Conservation (phyloP, 2,888 invertebrate species). For the Pandemis heparana region DNA sequence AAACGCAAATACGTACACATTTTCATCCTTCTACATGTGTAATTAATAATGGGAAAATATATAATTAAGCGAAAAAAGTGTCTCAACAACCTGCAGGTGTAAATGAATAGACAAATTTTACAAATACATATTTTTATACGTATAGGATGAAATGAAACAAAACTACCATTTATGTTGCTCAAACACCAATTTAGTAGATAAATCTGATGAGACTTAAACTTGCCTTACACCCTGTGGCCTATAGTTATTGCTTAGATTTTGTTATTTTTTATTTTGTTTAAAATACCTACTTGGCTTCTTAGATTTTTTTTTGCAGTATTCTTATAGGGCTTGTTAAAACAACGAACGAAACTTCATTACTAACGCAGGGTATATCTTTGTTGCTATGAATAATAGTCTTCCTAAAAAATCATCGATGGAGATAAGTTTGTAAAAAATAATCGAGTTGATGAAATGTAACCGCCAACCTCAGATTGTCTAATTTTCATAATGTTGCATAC, state of each 20-base stretch:
- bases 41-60: not conserved
- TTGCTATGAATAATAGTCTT: no score
- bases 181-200: slow-evolving; percentile 10
- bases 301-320: not conserved
- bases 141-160: not conserved
- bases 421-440: no score
- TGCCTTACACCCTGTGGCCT: slow-evolving; percentile 18
- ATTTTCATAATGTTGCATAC: no score
- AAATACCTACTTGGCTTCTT: not conserved
- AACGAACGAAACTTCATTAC: not conserved
- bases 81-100: not conserved
- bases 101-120: slow-evolving; percentile 4
- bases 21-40: no score
- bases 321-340: not conserved
- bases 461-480: no score
- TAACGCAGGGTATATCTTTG: not conserved
- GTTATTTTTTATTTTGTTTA: not conserved
- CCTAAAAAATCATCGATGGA: no score
- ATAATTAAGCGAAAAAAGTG: not conserved
- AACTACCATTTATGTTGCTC: slow-evolving; percentile 17
- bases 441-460: no score
- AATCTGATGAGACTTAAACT: slow-evolving; percentile 22
- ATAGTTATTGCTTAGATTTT: slow-evolving; percentile 5
- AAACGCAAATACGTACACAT: not conserved
- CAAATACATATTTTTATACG: slow-evolving; percentile 4